A percentile compares a stretch with the other conserved stretches of the same genome.
These are phyloP conservation scores for Papilio gigon DNA, from an alignment of 2,888 invertebrate genomes.

Conservation along the genomic window DNA sequence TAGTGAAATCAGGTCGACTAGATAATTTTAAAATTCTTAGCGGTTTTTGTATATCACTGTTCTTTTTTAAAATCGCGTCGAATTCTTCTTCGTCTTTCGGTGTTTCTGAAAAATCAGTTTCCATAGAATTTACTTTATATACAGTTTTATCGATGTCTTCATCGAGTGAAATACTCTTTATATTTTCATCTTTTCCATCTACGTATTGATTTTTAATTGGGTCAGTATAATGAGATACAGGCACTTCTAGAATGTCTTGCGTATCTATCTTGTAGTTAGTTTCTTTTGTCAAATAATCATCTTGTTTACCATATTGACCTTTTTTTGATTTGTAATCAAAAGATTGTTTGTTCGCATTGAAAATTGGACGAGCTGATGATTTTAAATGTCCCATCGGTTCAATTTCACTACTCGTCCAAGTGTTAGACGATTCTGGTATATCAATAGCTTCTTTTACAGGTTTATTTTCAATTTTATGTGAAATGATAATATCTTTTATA, in stretches of 20 bases:
- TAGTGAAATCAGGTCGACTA: slow-evolving; percentile 29
- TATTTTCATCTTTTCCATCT: not conserved
- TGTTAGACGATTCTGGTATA: slow-evolving; percentile 45
- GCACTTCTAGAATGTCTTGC: slow-evolving; percentile 23
- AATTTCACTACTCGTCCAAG: slow-evolving; percentile 42
- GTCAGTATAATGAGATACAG: slow-evolving; percentile 24
- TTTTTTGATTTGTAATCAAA: slow-evolving; percentile 54
- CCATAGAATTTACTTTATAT: slow-evolving; percentile 8
- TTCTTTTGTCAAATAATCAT: slow-evolving; percentile 45
- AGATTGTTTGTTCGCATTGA: slow-evolving; percentile 47
- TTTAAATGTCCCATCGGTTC: slow-evolving; percentile 38
- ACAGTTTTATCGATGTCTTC: slow-evolving; percentile 10
- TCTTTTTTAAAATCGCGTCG: not conserved
- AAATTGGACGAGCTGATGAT: slow-evolving; percentile 45
- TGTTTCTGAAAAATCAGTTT: slow-evolving; percentile 3
- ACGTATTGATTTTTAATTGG: slow-evolving; percentile 28
- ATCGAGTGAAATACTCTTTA: not conserved
- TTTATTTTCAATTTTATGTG: slow-evolving; percentile 56
- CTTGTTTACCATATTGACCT: slow-evolving; percentile 52
- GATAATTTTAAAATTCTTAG: slow-evolving; percentile 26
- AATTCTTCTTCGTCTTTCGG: not conserved
- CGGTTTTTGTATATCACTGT: slow-evolving; percentile 19
- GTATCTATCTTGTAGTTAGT: slow-evolving; percentile 41
- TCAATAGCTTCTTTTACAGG: slow-evolving; percentile 28
- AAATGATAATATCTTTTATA: slow-evolving; percentile 64